Percentiles rank a stretch among this genome's conserved stretches.
These are phyloP conservation scores for Eurypyga helias DNA, from an alignment of 2,113 vertebrate species.

Conservation along the genomic window DNA sequence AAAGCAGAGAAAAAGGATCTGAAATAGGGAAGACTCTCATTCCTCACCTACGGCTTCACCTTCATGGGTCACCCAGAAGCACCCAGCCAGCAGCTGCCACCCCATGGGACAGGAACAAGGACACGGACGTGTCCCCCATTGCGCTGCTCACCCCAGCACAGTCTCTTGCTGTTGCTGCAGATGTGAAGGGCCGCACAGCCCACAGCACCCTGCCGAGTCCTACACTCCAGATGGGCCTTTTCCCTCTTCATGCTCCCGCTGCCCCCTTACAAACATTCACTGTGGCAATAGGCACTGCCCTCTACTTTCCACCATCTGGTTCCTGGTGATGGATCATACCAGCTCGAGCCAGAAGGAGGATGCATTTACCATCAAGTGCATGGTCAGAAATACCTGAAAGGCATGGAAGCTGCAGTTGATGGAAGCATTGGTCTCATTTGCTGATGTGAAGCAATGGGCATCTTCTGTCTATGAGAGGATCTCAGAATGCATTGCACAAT, in stretches of 20 bases:
- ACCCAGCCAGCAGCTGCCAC: neutral
- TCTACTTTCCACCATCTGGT: neutral
- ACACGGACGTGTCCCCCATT: neutral
- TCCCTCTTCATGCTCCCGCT: neutral
- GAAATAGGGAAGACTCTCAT: neutral
- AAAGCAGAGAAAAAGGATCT: neutral
- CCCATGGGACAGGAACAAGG: neutral
- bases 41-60: neutral
- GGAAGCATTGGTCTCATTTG: neutral
- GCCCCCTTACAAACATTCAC: neutral
- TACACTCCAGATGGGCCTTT: accelerated
- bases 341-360: neutral
- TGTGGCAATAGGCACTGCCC: neutral
- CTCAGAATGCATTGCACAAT: conserved; percentile 48
- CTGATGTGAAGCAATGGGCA: conserved; percentile 30
- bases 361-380: neutral
- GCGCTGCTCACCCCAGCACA: neutral
- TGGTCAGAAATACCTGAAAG: neutral
- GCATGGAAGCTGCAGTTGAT: neutral
- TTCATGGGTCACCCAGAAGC: accelerated
- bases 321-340: neutral
- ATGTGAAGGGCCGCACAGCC: neutral
- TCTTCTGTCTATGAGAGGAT: conserved; percentile 15
- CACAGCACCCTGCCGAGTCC: neutral
- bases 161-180: neutral